Conservation (phyloP, 2,888 invertebrate species). For the Cephus runcator region DNA sequence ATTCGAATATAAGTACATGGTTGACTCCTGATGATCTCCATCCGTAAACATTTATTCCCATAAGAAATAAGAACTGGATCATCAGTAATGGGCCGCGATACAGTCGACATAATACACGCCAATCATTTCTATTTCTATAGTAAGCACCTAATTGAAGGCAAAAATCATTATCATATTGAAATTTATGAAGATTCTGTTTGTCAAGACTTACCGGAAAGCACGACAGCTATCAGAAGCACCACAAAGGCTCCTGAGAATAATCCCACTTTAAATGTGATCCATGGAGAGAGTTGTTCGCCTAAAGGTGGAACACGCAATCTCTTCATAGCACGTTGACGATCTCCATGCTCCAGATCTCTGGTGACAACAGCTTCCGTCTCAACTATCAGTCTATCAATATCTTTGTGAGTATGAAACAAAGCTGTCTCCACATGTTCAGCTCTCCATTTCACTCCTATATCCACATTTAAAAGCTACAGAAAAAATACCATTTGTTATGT, state of each 20-base stretch:
- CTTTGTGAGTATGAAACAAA: constrained; percentile 85
- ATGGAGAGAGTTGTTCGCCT: constrained; percentile 84
- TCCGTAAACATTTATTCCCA: constrained; percentile 84
- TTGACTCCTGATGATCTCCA: constrained; percentile 87
- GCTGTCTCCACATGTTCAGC: constrained; percentile 83
- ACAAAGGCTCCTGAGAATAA: constrained; percentile 86
- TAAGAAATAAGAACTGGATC: constrained; percentile 79
- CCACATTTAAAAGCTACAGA: constrained; percentile 72
- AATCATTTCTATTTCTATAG: constrained; percentile 59
- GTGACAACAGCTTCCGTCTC: constrained; percentile 81
- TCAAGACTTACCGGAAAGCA: constrained; percentile 72
- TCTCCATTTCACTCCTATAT: constrained; percentile 82
- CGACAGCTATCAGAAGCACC: constrained; percentile 77
- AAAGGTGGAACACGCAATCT: constrained; percentile 85
- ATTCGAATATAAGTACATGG: constrained; percentile 85
- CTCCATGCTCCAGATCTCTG: constrained; percentile 79
- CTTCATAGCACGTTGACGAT: constrained; percentile 89
- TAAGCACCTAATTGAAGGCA: constrained; percentile 25
- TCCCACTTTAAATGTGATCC: constrained; percentile 87
- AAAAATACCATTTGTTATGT: background rate
- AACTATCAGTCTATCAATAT: constrained; percentile 84
- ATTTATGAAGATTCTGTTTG: background rate
- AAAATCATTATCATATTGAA: background rate
- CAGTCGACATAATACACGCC: constrained; percentile 78
- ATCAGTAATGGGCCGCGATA: constrained; percentile 84